These are phyloP conservation scores for Aplidium turbinatum DNA, from an alignment of 23 tunicate species.

Conservation along the genomic window DNA sequence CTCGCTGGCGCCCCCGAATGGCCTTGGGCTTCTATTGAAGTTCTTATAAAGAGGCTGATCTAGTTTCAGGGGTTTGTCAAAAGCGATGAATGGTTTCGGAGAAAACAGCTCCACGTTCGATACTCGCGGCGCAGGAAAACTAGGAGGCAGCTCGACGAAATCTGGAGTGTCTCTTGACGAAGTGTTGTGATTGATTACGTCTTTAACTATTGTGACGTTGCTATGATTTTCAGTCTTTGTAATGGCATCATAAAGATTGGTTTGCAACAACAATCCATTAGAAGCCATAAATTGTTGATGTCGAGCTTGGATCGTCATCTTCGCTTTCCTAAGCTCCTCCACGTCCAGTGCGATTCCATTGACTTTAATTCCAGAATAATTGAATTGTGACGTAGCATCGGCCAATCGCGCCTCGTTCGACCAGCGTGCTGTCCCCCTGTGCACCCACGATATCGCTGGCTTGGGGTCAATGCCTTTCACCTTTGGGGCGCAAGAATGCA, in stretches of 20 bases:
- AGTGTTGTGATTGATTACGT: background rate
- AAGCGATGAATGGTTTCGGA: slow-evolving; percentile 22
- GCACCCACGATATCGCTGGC: slow-evolving; percentile 50
- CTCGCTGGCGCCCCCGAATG: slow-evolving; percentile 18
- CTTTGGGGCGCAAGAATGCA: background rate
- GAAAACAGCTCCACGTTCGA: slow-evolving; percentile 1
- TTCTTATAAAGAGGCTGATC: slow-evolving; percentile 45
- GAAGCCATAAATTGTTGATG: background rate
- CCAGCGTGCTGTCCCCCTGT: slow-evolving; percentile 17
- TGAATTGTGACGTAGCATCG: slow-evolving; percentile 9
- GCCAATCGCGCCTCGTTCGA: slow-evolving; percentile 15
- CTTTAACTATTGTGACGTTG: too few species aligned
- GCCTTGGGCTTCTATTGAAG: slow-evolving; percentile 39
- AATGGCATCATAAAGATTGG: background rate
- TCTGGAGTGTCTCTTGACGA: background rate
- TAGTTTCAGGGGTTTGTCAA: background rate
- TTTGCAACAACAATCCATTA: background rate
- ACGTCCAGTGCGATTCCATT: slow-evolving; percentile 8
- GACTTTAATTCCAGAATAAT: slow-evolving; percentile 1
- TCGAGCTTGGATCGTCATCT: background rate
- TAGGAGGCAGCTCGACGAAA: slow-evolving; percentile 21
- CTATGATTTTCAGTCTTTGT: background rate
- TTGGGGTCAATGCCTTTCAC: slow-evolving; percentile 35
- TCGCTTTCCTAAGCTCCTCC: background rate
- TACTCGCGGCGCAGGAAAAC: background rate